phyloP scores from a whole-genome alignment of 2,797 vertebrate genomes.

The Somateria mollissima region DNA sequence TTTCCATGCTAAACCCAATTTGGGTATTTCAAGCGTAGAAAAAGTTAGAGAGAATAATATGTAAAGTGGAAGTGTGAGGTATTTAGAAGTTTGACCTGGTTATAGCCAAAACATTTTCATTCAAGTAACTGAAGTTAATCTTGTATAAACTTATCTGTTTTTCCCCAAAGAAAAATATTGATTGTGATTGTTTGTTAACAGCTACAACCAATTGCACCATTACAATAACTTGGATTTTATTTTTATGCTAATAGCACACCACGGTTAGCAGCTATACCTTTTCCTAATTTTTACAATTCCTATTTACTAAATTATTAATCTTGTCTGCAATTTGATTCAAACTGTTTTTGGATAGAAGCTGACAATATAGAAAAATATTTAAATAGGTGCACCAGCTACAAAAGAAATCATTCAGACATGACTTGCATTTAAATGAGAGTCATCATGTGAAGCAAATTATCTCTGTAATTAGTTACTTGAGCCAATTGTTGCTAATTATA shows the following conservation, averaged over 20 bases:
- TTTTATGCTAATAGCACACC: background rate
- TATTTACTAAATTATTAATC: background rate
- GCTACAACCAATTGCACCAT: background rate
- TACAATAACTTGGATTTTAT: background rate
- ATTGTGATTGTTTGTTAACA: background rate
- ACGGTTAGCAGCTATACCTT: background rate
- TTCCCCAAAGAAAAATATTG: background rate
- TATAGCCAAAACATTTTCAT: background rate
- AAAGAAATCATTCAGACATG: background rate
- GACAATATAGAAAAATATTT: background rate
- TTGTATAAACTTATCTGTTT: background rate
- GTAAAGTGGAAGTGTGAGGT: background rate
- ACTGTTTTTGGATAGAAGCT: background rate
- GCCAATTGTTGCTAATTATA: background rate
- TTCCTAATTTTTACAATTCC: background rate
- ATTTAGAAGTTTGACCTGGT: background rate
- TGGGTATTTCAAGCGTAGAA: background rate
- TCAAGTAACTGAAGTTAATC: background rate
- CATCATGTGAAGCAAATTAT: background rate
- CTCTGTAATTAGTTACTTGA: background rate
- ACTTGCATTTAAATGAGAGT: background rate
- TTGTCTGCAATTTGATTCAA: background rate
- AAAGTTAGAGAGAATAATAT: background rate
- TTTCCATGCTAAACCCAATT: background rate
- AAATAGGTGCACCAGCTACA: background rate